Percentiles rank a stretch among this genome's conserved stretches.
These are phyloP conservation scores for Papilio machaon DNA, from an alignment of 1,140 invertebrate species.

Conservation along the genomic window DNA sequence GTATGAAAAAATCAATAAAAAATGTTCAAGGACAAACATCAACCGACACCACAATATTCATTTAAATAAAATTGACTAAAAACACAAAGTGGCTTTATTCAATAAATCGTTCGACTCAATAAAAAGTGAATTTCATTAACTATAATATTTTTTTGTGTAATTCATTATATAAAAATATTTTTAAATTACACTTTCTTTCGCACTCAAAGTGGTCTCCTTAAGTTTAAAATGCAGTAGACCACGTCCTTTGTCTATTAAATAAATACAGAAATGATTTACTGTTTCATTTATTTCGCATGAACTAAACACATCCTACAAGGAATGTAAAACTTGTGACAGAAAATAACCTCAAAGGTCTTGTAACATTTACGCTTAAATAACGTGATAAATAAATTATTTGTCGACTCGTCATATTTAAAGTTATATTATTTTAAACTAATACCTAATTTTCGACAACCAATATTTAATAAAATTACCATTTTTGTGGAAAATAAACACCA, in stretches of 20 bases:
- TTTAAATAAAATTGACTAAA: not conserved
- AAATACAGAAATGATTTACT: not conserved
- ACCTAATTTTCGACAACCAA: not conserved
- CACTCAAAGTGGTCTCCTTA: too few species aligned
- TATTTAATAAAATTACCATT: not conserved
- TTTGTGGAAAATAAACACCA: not conserved
- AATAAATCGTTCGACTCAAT: not conserved
- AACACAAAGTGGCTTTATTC: not conserved
- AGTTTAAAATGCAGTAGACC: not conserved
- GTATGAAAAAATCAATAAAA: not conserved
- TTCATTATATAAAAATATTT: not conserved
- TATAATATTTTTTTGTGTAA: not conserved
- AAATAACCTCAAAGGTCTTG: not conserved
- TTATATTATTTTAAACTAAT: not conserved
- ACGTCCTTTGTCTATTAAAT: not conserved
- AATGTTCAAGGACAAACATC: not conserved
- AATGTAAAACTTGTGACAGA: not conserved
- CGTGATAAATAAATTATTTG: not conserved
- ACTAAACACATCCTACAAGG: not conserved
- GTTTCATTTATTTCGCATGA: not conserved
- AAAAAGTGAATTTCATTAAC: not conserved
- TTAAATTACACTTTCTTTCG: not conserved
- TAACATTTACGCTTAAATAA: not conserved
- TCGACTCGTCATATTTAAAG: not conserved
- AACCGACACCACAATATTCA: not conserved